Base-by-base conservation (phyloP, 2,888 invertebrate species). In the Macropis europaea region DNA sequence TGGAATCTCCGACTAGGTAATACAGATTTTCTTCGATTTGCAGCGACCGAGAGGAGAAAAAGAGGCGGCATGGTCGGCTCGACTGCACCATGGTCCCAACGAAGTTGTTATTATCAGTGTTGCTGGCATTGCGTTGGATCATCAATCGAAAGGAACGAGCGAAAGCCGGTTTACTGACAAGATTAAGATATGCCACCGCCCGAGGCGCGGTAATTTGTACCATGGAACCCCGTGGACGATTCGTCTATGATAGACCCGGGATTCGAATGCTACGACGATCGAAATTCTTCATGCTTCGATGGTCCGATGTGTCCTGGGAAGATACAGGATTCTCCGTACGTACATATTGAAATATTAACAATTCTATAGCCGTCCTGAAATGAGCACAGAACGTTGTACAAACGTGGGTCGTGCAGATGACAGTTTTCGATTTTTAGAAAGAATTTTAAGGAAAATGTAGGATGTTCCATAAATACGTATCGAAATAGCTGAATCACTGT, bases 111-210 rank as follows among this genome's bases (percentile, higher is more conserved):
- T n/a, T n/a, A n/a, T n/a, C n/a, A 40, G 50, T 50, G 45, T 57
- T 52, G 38, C 68, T 48, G 28, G 52, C 32, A 32, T 73, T 28
- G 43, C 56, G 26, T 34, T 13, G 38, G 24, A 64, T 66, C 76
- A 66, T 75, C 70, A 66, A 78, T 77, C 66, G 76, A 71, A 79
- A 40, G 45, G 43, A 50, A 32, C 59, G 17, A 48, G 13, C 30
- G 42, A 50, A 26, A 76, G 79, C 76, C 79, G 75, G 79, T 77
- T 78, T 66, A 57, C 70, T 30, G 76, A 78, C 75, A 75, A 77
- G 79, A 77, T 78, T 74, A 70, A 77, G 70, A 77, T 78, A 78
- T 43, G 61, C 59, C 42, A n/a, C 28, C n/a, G 62, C 54, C 62
- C 40, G 56, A 19, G 42, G 59, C 74, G 9, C 63, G 42, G 66